Base-by-base conservation (phyloP, 2,797 vertebrate species). In the Urophycis tenuis region DNA sequence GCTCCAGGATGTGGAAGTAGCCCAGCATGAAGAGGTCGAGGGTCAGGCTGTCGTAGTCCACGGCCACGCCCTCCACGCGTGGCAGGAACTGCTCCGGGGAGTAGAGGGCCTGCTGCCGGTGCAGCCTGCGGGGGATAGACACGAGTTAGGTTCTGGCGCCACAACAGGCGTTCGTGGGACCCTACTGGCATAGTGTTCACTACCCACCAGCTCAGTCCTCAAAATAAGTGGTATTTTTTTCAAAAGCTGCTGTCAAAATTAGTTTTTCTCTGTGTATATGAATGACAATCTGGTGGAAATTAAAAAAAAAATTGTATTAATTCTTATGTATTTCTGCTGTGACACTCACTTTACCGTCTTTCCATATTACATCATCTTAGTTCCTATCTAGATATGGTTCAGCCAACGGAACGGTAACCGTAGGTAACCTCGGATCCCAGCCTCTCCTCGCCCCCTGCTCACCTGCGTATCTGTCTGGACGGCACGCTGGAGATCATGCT, bases 11-110 rank as follows among this genome's bases (percentile, higher is more conserved):
- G 92, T 96, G 96, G 85, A 99, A 98, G 93, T 99, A 98, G 64
- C 97, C 97, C 75, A 99, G 91, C 97, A 99, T 97, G 90, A 99
- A 99, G 60, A 98, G 94, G 81, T 98, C 97, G 79, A 98, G 92
- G 1, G 96, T 95, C 84, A 99, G 91, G 83, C 88, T 93, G 77
- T 94, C 87, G 15, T 99, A 96, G 74, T 95, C 92, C 29, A 90
- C 78, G 0, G 93, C 88, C 0, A 90, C 86, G 0, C 95, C 96
- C 0, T 91, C 93, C 81, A 95, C 84, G 1, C 91, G 89, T 1
- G 94, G 93, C 64, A 99, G 88, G 86, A 99, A 97, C 91, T 97
- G 96, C 90, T 99, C 97, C 0, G 97, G 97, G 1, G 97, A 97
- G 80, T 93, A 94, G 15, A 93, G 91, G 5, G 91, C 87, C 64